A percentile compares a stretch with the other conserved stretches of the same genome.
Evolutionary conservation across 2,113 vertebrate genomes (phyloP).

Genomic region (Periophthalmus modestus): DNA sequence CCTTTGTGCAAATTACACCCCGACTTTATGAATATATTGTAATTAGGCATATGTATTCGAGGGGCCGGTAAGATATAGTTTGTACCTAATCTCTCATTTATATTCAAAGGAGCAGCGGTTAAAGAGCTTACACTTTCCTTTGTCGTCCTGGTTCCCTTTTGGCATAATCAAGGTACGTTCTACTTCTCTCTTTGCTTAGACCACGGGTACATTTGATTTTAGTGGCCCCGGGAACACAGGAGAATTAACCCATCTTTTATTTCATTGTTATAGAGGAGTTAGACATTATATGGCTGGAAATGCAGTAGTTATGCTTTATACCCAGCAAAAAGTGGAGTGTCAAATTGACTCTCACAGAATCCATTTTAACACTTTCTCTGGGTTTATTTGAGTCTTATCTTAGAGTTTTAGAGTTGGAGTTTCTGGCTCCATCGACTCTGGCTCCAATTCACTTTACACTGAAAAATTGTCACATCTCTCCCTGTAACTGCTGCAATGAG

Average conservation of each 20-base stretch:
- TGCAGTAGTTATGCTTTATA: background rate
- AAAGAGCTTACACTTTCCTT: slow-evolving; percentile 79
- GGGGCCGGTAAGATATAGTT: slow-evolving; percentile 81
- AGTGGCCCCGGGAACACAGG: slow-evolving; percentile 16
- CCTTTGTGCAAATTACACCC: slow-evolving; percentile 84
- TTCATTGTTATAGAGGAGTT: background rate
- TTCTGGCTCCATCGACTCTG: too few species aligned
- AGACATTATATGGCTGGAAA: background rate
- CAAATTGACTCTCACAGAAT: too few species aligned
- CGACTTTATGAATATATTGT: slow-evolving; percentile 83
- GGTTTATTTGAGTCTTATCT: too few species aligned
- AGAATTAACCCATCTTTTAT: background rate
- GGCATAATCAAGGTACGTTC: slow-evolving; percentile 62
- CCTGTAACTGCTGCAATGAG: too few species aligned
- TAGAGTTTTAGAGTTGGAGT: too few species aligned
- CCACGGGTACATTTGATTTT: slow-evolving; percentile 48
- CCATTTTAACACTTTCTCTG: too few species aligned
- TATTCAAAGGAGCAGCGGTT: slow-evolving; percentile 79
- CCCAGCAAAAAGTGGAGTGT: too few species aligned
- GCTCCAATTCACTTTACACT: too few species aligned
- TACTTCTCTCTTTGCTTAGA: slow-evolving; percentile 51
- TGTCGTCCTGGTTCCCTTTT: slow-evolving; percentile 70
- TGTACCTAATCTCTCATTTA: slow-evolving; percentile 83
- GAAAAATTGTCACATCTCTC: too few species aligned
- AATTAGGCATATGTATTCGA: slow-evolving; percentile 84